A percentile compares a stretch with the other conserved stretches of the same genome.
Evolutionary conservation across 2,113 vertebrate species (phyloP).

Genomic region (Hemichromis elongatus): DNA sequence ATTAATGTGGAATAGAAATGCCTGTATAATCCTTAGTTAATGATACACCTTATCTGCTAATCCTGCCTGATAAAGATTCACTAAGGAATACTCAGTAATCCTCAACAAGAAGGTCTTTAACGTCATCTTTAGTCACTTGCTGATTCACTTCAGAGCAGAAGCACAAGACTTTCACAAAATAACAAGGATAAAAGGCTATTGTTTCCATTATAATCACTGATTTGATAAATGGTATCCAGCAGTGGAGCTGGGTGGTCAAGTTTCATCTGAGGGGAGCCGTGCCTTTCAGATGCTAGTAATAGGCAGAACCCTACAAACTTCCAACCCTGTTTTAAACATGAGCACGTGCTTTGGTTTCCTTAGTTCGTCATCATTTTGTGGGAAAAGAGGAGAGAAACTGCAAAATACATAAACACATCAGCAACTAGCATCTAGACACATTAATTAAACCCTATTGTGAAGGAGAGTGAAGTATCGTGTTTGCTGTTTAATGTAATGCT

Average conservation of each 20-base stretch:
- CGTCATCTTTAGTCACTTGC: constrained; percentile 9
- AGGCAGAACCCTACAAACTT: not conserved
- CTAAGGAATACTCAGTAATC: constrained; percentile 52
- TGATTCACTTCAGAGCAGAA: not conserved
- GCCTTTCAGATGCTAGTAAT: not conserved
- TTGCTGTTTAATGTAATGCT: not conserved
- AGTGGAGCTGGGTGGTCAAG: not conserved
- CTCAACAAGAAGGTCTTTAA: constrained; percentile 16
- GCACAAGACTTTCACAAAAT: not conserved
- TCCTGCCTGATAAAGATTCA: constrained; percentile 59
- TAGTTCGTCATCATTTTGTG: not conserved
- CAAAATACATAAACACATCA: not conserved
- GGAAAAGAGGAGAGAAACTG: not conserved
- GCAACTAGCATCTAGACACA: not conserved
- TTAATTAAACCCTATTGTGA: not conserved
- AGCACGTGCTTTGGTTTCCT: not conserved
- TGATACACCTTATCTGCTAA: constrained; percentile 70
- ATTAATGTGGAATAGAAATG: constrained; percentile 12
- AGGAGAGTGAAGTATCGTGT: not conserved
- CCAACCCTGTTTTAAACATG: not conserved
- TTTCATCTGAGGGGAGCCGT: not conserved
- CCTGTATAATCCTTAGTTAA: constrained; percentile 63
- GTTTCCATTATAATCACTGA: not conserved
- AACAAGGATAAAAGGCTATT: not conserved
- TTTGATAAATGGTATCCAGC: not conserved